Evolutionary conservation across 2,113 vertebrate species (phyloP).

Genomic region (Agapornis roseicollis): DNA sequence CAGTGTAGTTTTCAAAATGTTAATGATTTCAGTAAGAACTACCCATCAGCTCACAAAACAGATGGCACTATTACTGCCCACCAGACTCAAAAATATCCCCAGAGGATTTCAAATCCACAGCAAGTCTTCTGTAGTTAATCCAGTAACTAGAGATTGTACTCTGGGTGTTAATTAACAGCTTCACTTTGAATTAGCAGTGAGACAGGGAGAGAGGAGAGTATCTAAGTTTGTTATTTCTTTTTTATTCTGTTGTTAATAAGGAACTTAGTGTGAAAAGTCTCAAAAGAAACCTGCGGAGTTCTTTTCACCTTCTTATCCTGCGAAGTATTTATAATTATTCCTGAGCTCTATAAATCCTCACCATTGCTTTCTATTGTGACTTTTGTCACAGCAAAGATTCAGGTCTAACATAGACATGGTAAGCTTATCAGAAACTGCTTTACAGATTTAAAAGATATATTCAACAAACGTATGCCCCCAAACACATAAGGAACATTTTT

Average conservation of each 20-base stretch:
- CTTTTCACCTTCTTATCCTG: background rate
- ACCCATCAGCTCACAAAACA: conserved; percentile 39
- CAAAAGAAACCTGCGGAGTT: conserved; percentile 14
- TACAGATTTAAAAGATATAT: background rate
- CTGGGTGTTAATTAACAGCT: conserved; percentile 51
- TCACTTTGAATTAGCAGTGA: conserved; percentile 45
- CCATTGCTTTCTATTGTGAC: background rate
- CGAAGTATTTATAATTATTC: conserved; percentile 19
- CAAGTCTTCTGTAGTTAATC: conserved; percentile 64
- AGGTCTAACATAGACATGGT: background rate
- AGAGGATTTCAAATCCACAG: conserved; percentile 53
- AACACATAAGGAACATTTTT: background rate
- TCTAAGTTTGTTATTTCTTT: background rate
- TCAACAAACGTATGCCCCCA: background rate
- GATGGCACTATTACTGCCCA: conserved; percentile 59
- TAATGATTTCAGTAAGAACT: conserved; percentile 38
- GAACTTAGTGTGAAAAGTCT: background rate
- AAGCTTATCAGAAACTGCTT: background rate
- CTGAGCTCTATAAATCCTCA: conserved; percentile 23
- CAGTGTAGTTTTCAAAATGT: background rate
- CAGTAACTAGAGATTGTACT: conserved; percentile 52
- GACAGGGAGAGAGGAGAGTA: background rate
- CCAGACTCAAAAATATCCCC: conserved; percentile 61
- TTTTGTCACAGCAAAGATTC: background rate
- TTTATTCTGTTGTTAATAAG: background rate